These are phyloP conservation scores for Melanogrammus aeglefinus DNA, from an alignment of 2,797 vertebrate genomes.

Conservation along the genomic window DNA sequence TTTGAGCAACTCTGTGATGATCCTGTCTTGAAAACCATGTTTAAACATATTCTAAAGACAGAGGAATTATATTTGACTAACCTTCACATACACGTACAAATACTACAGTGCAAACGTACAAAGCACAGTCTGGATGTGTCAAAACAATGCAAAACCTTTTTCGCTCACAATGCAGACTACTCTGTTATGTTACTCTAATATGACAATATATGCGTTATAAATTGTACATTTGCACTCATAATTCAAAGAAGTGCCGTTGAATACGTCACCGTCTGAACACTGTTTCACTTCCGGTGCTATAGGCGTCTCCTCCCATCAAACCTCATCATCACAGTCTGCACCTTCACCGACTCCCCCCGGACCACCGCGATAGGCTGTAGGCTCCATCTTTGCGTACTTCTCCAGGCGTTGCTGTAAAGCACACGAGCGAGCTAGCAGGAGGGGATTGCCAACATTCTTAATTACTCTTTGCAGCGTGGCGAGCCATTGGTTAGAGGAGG, in stretches of 20 bases:
- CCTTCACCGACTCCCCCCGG: background rate
- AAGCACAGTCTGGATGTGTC: no score
- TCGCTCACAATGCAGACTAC: no score
- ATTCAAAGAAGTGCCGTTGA: background rate
- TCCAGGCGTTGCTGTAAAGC: no score
- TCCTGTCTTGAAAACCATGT: background rate
- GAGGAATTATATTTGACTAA: no score
- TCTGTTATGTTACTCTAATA: background rate
- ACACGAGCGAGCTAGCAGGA: background rate
- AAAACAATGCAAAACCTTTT: no score
- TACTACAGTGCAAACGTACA: background rate
- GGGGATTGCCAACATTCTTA: no score
- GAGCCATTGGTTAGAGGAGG: background rate
- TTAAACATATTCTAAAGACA: background rate
- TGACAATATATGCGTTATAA: background rate
- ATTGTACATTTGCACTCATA: background rate
- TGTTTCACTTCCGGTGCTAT: background rate
- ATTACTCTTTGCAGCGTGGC: background rate
- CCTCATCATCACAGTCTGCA: background rate
- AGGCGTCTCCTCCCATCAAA: no score
- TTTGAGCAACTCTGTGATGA: background rate
- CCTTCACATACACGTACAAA: background rate
- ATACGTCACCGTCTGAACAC: background rate
- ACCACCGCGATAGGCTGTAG: no score
- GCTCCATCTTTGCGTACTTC: background rate